These are phyloP conservation scores for Stegastes partitus DNA, from an alignment of 2,113 vertebrate genomes.

Conservation along the genomic window DNA sequence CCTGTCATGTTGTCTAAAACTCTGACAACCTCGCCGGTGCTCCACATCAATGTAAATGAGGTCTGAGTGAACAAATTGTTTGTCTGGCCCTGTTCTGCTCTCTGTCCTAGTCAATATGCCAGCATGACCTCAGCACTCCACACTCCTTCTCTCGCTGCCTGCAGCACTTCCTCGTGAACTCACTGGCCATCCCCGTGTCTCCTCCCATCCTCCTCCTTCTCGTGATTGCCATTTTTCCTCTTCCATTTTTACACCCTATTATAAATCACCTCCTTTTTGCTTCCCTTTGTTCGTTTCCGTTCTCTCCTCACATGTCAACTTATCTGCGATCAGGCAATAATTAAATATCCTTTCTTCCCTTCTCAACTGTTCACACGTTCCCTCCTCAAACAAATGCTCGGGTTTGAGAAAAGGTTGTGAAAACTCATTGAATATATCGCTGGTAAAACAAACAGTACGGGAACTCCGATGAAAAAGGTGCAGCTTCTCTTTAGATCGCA, in stretches of 20 bases:
- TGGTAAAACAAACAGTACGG: conserved; percentile 1
- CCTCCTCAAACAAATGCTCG: not conserved
- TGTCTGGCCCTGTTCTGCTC: conserved; percentile 55
- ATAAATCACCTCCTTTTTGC: conserved; percentile 38
- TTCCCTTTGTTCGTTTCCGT: not conserved
- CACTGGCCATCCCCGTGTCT: conserved; percentile 5
- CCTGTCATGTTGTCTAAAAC: conserved; percentile 32
- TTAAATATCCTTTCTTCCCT: conserved; percentile 32
- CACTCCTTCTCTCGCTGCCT: conserved; percentile 25
- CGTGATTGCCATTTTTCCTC: not conserved
- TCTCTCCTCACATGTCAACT: conserved; percentile 4
- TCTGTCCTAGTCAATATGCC: conserved; percentile 52
- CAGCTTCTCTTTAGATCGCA: conserved; percentile 15
- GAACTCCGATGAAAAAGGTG: conserved; percentile 4
- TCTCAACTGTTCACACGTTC: conserved; percentile 5
- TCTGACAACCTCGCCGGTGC: conserved; percentile 32
- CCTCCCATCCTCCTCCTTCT: not conserved
- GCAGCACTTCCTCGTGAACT: conserved; percentile 47
- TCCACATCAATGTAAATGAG: conserved; percentile 67
- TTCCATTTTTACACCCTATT: conserved; percentile 45
- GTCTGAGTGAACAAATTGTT: conserved; percentile 63
- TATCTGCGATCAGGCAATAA: conserved; percentile 16
- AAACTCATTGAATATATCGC: conserved; percentile 10
- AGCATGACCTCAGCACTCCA: conserved; percentile 40
- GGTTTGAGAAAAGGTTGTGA: not conserved